Conservation (phyloP, 2,113 vertebrate species). For the Pelusios castaneus region DNA sequence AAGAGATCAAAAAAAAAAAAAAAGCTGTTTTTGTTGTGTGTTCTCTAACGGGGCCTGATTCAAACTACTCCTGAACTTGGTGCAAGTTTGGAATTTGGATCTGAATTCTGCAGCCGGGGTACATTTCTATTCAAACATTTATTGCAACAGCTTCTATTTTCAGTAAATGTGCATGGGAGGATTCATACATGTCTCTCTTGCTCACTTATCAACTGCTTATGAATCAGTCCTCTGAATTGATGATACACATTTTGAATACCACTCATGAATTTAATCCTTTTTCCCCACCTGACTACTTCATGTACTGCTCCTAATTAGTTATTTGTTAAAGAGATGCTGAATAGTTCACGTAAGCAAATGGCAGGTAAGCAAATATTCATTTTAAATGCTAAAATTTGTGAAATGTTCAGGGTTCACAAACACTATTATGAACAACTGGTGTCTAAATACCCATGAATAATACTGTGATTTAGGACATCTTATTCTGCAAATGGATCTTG, state of each 20-base stretch:
- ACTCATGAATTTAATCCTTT: background rate
- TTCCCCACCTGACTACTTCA: background rate
- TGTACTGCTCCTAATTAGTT: background rate
- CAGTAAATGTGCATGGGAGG: background rate
- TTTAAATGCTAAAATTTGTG: background rate
- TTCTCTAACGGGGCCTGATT: background rate
- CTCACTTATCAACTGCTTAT: background rate
- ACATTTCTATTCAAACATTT: background rate
- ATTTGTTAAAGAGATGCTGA: background rate
- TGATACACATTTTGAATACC: rapidly evolving
- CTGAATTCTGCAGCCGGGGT: background rate
- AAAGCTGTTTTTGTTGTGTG: background rate
- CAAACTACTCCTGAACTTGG: background rate
- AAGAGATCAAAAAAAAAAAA: background rate
- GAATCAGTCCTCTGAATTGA: background rate
- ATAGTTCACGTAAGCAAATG: background rate
- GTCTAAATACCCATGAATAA: background rate
- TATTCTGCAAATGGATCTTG: background rate
- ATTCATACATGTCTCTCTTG: background rate
- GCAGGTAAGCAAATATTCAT: background rate
- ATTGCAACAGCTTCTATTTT: background rate
- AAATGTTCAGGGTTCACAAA: background rate
- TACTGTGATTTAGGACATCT: background rate
- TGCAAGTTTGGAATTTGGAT: background rate
- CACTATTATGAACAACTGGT: background rate